phyloP scores from a whole-genome alignment of 2,113 vertebrate species.

The Gymnogyps californianus region DNA sequence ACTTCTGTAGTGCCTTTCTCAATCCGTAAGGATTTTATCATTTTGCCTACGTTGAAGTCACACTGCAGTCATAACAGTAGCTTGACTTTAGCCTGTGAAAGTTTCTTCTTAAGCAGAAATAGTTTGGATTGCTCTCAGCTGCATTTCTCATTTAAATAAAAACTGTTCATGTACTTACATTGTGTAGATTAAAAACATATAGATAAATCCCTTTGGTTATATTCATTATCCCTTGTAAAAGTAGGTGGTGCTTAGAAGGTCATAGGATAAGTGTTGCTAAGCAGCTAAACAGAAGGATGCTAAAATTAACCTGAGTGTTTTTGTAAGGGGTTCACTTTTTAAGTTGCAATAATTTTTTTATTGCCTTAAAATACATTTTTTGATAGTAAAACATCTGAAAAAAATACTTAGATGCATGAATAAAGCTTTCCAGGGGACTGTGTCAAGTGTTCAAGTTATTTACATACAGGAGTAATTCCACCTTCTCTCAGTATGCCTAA shows the following conservation, averaged over 20 bases:
- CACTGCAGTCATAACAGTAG: not conserved
- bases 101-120: not conserved
- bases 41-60: not conserved
- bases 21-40: constrained; percentile 16
- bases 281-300: constrained; percentile 85
- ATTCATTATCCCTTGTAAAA: constrained; percentile 81
- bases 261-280: constrained; percentile 87
- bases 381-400: not conserved
- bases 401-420: not conserved
- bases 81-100: not conserved
- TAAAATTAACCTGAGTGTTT: constrained; percentile 82
- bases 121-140: not conserved
- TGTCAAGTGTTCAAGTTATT: not conserved
- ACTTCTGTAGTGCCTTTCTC: not conserved
- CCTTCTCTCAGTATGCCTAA: not conserved
- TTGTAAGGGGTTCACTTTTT: constrained; percentile 68
- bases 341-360: constrained; percentile 10
- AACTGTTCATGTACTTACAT: not conserved
- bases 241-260: constrained; percentile 83
- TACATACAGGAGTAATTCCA: not conserved
- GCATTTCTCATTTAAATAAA: not conserved
- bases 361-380: not conserved
- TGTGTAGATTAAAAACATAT: constrained; percentile 54
- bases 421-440: not conserved
- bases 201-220: constrained; percentile 74